phyloP scores from a whole-genome alignment of 2,797 vertebrate species.

The Sylvilagus floridanus region DNA sequence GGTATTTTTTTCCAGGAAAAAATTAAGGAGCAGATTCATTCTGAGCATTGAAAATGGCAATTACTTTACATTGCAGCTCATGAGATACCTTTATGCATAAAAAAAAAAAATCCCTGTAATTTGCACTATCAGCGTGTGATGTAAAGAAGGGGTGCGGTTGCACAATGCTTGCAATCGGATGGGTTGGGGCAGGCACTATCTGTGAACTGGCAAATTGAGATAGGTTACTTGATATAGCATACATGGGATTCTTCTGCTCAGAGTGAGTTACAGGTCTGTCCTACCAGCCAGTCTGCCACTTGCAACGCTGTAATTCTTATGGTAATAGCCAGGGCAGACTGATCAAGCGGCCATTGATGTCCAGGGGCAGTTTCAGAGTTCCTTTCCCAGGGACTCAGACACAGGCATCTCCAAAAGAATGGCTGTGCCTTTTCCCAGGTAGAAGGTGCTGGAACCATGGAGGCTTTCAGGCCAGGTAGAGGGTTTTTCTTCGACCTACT shows the following conservation, averaged over 20 bases:
- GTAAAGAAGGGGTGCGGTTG: background rate
- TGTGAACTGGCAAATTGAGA: constrained; percentile 65
- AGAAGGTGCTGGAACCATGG: constrained; percentile 53
- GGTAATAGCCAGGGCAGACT: constrained; percentile 68
- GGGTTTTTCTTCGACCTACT: constrained; percentile 46
- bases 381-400: constrained; percentile 70
- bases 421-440: constrained; percentile 75
- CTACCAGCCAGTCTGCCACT: constrained; percentile 39
- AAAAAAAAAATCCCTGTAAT: constrained; percentile 8
- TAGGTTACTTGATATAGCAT: constrained; percentile 60
- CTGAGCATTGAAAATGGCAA: constrained; percentile 70
- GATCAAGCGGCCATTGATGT: constrained; percentile 39
- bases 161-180: background rate
- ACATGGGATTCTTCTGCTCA: constrained; percentile 34
- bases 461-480: constrained; percentile 59
- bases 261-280: background rate
- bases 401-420: constrained; percentile 63
- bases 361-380: constrained; percentile 44
- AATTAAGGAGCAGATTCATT: constrained; percentile 69
- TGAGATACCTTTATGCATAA: constrained; percentile 54
- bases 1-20: constrained; percentile 60
- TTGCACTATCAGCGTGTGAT: constrained; percentile 29
- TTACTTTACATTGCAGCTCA: constrained; percentile 56
- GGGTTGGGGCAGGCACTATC: constrained; percentile 45
- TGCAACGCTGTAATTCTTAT: constrained; percentile 78